Conservation (phyloP, 2,797 vertebrate genomes). For the Huso huso region DNA sequence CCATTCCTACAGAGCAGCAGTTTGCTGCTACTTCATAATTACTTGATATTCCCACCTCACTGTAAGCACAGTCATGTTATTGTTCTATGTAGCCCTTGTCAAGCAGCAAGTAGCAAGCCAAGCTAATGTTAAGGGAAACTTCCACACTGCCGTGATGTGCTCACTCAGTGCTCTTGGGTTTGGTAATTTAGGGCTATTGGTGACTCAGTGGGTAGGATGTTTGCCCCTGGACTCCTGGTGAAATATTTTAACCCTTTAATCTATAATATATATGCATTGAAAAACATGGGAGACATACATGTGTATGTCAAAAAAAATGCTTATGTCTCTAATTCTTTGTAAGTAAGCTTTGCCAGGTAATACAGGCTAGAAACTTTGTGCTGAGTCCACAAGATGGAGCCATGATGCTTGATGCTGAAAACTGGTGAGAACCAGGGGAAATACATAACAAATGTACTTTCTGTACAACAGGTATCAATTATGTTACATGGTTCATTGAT, state of each 20-base stretch:
- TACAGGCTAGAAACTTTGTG: too few species aligned
- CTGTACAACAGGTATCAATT: too few species aligned
- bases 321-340: too few species aligned
- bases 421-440: too few species aligned
- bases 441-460: too few species aligned
- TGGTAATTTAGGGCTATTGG: neutral
- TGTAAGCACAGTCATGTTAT: neutral
- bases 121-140: neutral
- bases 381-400: too few species aligned
- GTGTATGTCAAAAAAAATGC: too few species aligned
- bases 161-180: neutral
- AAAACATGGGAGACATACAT: too few species aligned
- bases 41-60: slow-evolving; percentile 6
- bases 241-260: neutral
- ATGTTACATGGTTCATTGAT: too few species aligned
- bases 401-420: too few species aligned
- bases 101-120: neutral
- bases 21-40: slow-evolving; percentile 7
- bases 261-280: neutral
- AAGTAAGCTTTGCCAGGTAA: too few species aligned
- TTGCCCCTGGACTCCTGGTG: neutral
- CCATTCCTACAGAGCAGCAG: slow-evolving; percentile 1
- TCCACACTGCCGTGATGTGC: neutral
- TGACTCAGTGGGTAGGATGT: neutral
- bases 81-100: neutral